Percentiles rank a stretch among this genome's conserved stretches.
phyloP scores from a whole-genome alignment of 2,113 vertebrate species.

The Amphiprion ocellaris region DNA sequence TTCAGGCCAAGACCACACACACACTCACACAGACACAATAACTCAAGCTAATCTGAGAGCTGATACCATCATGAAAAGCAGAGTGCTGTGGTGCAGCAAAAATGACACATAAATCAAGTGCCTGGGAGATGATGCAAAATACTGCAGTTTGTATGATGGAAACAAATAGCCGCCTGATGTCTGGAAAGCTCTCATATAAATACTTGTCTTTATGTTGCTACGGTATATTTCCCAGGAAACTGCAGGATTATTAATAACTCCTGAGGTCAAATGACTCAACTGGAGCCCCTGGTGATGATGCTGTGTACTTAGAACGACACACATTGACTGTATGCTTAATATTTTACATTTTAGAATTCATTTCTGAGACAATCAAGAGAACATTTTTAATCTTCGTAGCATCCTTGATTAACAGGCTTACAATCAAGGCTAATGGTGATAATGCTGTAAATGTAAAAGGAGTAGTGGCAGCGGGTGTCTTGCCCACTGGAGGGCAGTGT shows the following conservation, averaged over 20 bases:
- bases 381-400: not conserved
- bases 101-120: constrained; percentile 78
- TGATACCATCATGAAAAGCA: constrained; percentile 76
- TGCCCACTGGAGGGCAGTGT: constrained; percentile 69
- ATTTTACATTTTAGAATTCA: not conserved
- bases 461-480: not conserved
- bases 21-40: constrained; percentile 39
- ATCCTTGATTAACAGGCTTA: not conserved
- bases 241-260: constrained; percentile 36
- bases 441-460: not conserved
- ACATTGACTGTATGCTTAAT: not conserved
- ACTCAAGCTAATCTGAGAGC: constrained; percentile 69
- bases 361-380: not conserved
- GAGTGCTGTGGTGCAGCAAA: constrained; percentile 47
- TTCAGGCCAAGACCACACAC: constrained; percentile 11
- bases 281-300: not conserved
- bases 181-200: constrained; percentile 64
- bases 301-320: constrained; percentile 3
- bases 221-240: constrained; percentile 14
- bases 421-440: constrained; percentile 4
- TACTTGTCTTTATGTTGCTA: constrained; percentile 63
- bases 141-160: constrained; percentile 63
- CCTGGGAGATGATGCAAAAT: constrained; percentile 57
- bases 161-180: constrained; percentile 71
- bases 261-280: constrained; percentile 4